Base-by-base conservation (phyloP, 2,888 invertebrate species). In the Timema cristinae region DNA sequence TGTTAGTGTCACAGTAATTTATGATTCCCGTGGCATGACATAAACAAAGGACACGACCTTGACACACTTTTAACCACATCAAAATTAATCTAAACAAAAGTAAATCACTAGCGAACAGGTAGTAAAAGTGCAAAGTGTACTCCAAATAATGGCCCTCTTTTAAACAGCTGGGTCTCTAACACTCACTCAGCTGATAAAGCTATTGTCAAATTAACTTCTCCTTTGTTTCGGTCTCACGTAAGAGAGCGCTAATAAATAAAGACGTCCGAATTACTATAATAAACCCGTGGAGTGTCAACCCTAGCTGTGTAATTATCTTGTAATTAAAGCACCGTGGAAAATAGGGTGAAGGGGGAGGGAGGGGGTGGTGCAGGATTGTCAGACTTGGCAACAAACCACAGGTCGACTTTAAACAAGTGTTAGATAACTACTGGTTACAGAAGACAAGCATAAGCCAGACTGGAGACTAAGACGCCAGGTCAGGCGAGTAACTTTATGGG, bases 191-290 rank as follows among this genome's bases (percentile, higher is more conserved):
- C 63, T 63, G 63, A 63, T 63, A 63, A 63, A 63, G 48, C 32
- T n/a, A 48, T 32, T 47, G 63, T 63, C 48, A 15, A 63, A 63
- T 63, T 63, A 63, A 32, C 32, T 32, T 15, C 47, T 7, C 48
- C 63, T 63, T 63, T 63, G 63, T 63, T 63, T 48, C 63, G 32
- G 32, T 32, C 32, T 32, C 32, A 32, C 32, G 32, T 32, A 32
- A 32, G 32, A 32, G 32, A 32, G 32, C 63, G 47, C 63, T 63
- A 63, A 63, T 63, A 63, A 63, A 63, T 63, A 47, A 63, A 63
- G 63, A 63, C 48, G 63, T 63, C 47, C 63, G 63, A 48, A 63
- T 63, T 63, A 63, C 63, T 63, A 63, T 63, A 63, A 63, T 63
- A 47, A 63, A 63, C 63, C 11, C 48, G 63, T 63, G 32, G 63